A percentile compares a stretch with the other conserved stretches of the same genome.
These are phyloP conservation scores for Drosophila falleni DNA, from an alignment of 2,888 invertebrate species.

Conservation along the genomic window DNA sequence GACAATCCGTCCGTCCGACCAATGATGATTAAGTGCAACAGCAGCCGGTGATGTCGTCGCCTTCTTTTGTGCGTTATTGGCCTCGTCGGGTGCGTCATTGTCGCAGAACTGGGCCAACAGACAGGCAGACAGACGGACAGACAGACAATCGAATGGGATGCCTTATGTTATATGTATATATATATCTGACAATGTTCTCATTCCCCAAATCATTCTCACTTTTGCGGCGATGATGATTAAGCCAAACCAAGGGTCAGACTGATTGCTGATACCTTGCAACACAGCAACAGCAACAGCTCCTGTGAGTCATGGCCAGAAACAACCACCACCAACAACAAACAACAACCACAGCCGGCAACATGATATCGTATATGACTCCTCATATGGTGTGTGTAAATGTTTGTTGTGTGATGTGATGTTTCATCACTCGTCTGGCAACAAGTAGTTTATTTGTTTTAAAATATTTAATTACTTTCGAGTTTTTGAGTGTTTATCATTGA, in stretches of 20 bases:
- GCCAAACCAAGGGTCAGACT: constrained; percentile 54
- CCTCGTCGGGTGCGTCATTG: constrained; percentile 66
- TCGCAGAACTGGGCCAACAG: constrained; percentile 73
- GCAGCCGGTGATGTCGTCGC: constrained; percentile 36
- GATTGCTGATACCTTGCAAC: constrained; percentile 42
- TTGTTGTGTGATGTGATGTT: constrained; percentile 13
- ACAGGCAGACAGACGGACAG: constrained; percentile 46
- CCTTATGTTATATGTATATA: constrained; percentile 6
- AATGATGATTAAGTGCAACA: constrained; percentile 74
- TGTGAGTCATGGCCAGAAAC: constrained; percentile 68
- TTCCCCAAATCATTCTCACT: constrained; percentile 70
- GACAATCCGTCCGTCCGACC: constrained; percentile 5
- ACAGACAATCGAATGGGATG: constrained; percentile 13
- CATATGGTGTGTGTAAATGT: constrained; percentile 19
- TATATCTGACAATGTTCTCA: constrained; percentile 14
- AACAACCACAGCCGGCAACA: constrained; percentile 47
- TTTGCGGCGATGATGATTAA: constrained; percentile 71
- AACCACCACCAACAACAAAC: constrained; percentile 42
- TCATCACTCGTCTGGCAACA: constrained; percentile 59
- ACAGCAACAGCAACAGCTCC: constrained; percentile 39
- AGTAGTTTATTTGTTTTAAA: constrained; percentile 76
- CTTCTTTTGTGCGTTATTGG: constrained; percentile 40
- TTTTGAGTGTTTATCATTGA: constrained; percentile 32
- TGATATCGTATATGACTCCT: constrained; percentile 51
- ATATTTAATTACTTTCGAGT: constrained; percentile 76